Evolutionary conservation across 1,140 invertebrate genomes (phyloP).

Genomic region (Solen grandis): DNA sequence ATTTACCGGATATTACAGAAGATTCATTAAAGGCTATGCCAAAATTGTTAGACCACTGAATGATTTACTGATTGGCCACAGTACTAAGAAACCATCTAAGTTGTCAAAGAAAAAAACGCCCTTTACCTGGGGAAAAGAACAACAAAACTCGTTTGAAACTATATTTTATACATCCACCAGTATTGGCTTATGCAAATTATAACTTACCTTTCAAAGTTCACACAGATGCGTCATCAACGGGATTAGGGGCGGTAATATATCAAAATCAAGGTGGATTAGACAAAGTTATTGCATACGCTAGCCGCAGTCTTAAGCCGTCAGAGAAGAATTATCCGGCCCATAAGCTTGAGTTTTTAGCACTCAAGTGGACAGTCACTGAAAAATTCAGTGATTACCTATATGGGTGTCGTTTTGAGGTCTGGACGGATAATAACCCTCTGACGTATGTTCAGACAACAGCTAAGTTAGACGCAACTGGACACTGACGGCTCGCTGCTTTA

Average conservation of each 20-base stretch:
- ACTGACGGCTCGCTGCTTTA: slow-evolving; percentile 53
- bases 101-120: neutral
- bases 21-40: slow-evolving; percentile 61
- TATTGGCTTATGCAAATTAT: slow-evolving; percentile 24
- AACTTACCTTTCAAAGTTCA: slow-evolving; percentile 9
- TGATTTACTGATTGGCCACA: slow-evolving; percentile 7
- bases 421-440: too few relatives aligned
- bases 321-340: slow-evolving; percentile 38
- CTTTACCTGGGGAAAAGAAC: slow-evolving; percentile 8
- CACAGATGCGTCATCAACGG: slow-evolving; percentile 15
- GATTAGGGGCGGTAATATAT: slow-evolving; percentile 22
- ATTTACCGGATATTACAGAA: slow-evolving; percentile 59
- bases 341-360: slow-evolving; percentile 50
- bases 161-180: slow-evolving; percentile 9
- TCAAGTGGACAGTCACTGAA: slow-evolving; percentile 57
- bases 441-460: slow-evolving; percentile 56
- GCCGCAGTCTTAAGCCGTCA: slow-evolving; percentile 31
- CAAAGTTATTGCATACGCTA: slow-evolving; percentile 31
- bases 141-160: slow-evolving; percentile 3
- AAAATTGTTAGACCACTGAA: slow-evolving; percentile 5
- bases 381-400: slow-evolving; percentile 63
- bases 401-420: slow-evolving; percentile 37
- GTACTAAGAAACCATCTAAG: neutral
- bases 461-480: slow-evolving; percentile 57
- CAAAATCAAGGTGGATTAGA: slow-evolving; percentile 16